Evolutionary conservation across 2,113 vertebrate genomes (phyloP).

Genomic region (Perca schrenkii): DNA sequence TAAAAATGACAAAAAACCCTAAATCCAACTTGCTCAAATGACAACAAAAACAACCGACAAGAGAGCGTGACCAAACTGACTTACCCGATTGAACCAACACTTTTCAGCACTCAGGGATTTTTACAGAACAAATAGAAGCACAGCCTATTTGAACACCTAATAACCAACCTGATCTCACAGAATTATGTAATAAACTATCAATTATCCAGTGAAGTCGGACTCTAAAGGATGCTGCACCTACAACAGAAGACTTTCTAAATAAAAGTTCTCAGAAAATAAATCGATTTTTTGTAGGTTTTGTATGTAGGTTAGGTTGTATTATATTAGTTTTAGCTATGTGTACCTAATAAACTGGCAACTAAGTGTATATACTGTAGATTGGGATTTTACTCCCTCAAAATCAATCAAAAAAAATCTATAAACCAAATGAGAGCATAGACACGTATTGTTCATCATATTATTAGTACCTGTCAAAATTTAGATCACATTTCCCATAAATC

Average conservation of each 20-base stretch:
- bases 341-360: background rate
- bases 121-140: background rate
- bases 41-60: background rate
- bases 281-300: background rate
- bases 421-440: background rate
- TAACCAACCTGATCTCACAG: too few species aligned
- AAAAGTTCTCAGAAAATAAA: background rate
- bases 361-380: background rate
- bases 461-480: background rate
- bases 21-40: background rate
- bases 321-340: background rate
- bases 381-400: background rate
- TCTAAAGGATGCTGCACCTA: background rate
- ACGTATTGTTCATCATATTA: background rate
- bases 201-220: background rate
- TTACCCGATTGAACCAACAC: background rate
- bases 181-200: background rate
- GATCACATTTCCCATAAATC: background rate
- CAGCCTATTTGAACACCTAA: background rate
- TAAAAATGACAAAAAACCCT: too few species aligned
- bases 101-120: background rate
- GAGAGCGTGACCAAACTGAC: background rate
- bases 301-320: too few species aligned
- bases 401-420: too few species aligned
- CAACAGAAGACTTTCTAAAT: conserved; percentile 13